Percentiles rank a stretch among this genome's conserved stretches.
Evolutionary conservation across 2,113 vertebrate genomes (phyloP).

Genomic region (Myiopsitta monachus): DNA sequence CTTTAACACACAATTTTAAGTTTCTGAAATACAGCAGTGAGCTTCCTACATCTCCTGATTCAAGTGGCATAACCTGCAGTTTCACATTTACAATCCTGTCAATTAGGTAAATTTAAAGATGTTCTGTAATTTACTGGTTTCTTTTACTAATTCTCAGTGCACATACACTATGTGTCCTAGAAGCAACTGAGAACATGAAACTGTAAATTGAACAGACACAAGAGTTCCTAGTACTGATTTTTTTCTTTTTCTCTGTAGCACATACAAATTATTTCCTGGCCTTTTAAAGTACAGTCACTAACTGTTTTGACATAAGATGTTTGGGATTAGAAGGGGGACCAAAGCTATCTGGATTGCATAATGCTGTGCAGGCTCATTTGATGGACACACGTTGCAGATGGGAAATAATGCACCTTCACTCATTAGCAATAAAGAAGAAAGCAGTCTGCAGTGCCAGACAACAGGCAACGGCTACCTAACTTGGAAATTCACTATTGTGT

Average conservation of each 20-base stretch:
- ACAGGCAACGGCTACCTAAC: not conserved
- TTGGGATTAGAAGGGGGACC: not conserved
- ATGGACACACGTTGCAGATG: not conserved
- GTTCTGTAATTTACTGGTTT: not conserved
- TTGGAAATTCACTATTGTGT: not conserved
- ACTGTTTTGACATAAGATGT: not conserved
- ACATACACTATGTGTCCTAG: too few species aligned
- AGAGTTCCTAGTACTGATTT: not conserved
- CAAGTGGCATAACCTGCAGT: not conserved
- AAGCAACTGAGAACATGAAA: not conserved
- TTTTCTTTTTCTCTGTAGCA: not conserved
- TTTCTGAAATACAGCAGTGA: not conserved
- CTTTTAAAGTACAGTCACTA: not conserved
- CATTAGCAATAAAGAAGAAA: not conserved
- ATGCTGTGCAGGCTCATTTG: not conserved
- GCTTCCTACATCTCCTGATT: not conserved
- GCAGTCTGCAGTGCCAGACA: not conserved
- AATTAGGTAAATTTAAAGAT: not conserved
- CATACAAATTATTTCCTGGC: not conserved
- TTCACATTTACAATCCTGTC: not conserved
- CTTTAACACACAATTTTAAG: not conserved
- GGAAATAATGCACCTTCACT: not conserved
- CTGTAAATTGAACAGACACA: not conserved
- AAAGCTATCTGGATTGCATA: not conserved
- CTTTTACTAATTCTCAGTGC: not conserved